phyloP scores from a whole-genome alignment of 2,113 vertebrate genomes.

The Gopherus flavomarginatus region DNA sequence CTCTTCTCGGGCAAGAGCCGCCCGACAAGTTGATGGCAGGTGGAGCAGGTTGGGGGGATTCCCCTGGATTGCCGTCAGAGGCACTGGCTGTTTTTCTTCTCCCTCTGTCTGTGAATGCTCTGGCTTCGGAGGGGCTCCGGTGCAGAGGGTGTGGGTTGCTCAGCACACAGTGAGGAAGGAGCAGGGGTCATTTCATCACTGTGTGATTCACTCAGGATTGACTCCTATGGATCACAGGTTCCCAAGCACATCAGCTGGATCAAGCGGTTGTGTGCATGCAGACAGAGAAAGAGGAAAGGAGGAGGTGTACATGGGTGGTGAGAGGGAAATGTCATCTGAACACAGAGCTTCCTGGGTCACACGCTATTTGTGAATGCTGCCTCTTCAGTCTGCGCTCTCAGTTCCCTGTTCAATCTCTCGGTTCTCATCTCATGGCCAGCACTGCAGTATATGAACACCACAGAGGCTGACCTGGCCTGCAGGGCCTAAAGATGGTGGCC shows the following conservation, averaged over 20 bases:
- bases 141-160: background rate
- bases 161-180: background rate
- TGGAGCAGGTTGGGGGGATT: background rate
- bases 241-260: background rate
- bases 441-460: background rate
- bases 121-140: background rate
- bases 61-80: background rate
- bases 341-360: no score
- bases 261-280: background rate
- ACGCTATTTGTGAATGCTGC: background rate
- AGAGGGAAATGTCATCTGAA: background rate
- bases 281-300: background rate
- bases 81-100: background rate
- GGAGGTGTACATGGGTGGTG: background rate
- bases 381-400: background rate
- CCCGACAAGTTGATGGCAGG: background rate
- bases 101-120: background rate
- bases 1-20: background rate
- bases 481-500: background rate
- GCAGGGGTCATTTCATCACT: background rate
- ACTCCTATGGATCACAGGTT: rapidly evolving
- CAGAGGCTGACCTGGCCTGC: background rate
- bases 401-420: background rate
- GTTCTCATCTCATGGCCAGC: background rate
- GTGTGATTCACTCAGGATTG: background rate